Base-by-base conservation (phyloP, 2,888 invertebrate genomes). In the Zelleria hepariella region DNA sequence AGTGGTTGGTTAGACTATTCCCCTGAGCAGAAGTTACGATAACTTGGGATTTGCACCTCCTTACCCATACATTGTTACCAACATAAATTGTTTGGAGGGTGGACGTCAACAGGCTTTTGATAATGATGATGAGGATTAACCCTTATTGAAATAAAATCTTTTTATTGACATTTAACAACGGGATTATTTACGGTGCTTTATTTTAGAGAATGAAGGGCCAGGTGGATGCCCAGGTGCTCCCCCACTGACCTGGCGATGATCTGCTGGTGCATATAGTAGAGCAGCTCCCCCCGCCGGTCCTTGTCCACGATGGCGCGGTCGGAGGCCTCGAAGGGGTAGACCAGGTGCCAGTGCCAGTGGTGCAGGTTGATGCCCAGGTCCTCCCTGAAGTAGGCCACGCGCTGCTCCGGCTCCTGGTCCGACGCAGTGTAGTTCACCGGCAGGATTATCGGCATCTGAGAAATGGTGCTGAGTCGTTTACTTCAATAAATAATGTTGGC, bases 331-430 rank as follows among this genome's bases (percentile, higher is more conserved):
- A 93, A 93, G 0, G 96, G 96, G 77, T 96, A 96, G 2, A 96
- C 95, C 66, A 96, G 89, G 78, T 96, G 96, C 96, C 96, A 96
- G 74, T 96, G 96, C 96, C 96, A 96, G 75, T 96, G 96, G 77
- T 96, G 96, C 58, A 95, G 92, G 82, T 96, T 96, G 67, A 96
- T 90, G 64, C 95, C 95, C 62, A 95, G 87, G 77, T 96, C 96
- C 75, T 96, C 96, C 49, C 96, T 91, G 90, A 94, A 96, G 80
- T 96, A 96, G 27, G 95, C 94, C 62, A 95, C 78, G 5, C 93
- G 91, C 76, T 96, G 95, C 69, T 96, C 96, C 0, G 92, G 92
- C 68, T 96, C 95, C 2, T 89, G 70, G 63, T 92, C 91, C 0
- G 93, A 91, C 0, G 95, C 96, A 0, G 96, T 94, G 75, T 93